phyloP scores from a whole-genome alignment of 2,888 invertebrate species.

The Ligdia adustata region DNA sequence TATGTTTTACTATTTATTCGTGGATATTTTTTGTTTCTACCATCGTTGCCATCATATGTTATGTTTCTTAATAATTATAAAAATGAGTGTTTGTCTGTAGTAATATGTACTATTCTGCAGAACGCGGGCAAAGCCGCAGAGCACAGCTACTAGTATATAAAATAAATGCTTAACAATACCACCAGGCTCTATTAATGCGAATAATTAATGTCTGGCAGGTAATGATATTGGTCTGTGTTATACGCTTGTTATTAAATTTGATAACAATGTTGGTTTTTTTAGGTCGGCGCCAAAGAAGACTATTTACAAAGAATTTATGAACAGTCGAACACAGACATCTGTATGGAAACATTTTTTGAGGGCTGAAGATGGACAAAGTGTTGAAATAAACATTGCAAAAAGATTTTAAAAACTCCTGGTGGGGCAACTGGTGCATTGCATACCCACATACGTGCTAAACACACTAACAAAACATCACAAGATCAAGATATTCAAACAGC shows the following conservation, averaged over 20 bases:
- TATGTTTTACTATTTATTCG: slow-evolving; percentile 1
- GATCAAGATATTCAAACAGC: slow-evolving; percentile 1
- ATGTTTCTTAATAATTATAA: not conserved
- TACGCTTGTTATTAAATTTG: slow-evolving; percentile 1
- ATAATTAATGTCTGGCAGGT: slow-evolving; percentile 3
- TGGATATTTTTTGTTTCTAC: not conserved
- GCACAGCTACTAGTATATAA: slow-evolving; percentile 1
- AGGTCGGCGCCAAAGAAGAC: slow-evolving; percentile 5
- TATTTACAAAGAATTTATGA: slow-evolving; percentile 5
- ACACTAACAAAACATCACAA: slow-evolving; percentile 7
- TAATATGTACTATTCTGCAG: not conserved
- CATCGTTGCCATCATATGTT: not conserved
- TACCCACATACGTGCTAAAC: slow-evolving; percentile 13
- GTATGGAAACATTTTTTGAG: slow-evolving; percentile 3
- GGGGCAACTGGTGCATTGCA: slow-evolving; percentile 10
- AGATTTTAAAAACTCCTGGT: slow-evolving; percentile 14
- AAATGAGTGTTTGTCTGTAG: not conserved
- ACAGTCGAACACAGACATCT: not conserved
- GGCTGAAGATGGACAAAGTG: slow-evolving; percentile 7
- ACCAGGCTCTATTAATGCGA: slow-evolving; percentile 3
- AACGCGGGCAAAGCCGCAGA: not conserved
- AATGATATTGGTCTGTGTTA: not conserved
- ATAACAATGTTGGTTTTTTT: not conserved
- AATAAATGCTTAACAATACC: slow-evolving; percentile 1
- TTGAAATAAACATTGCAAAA: slow-evolving; percentile 7